Percentiles rank a stretch among this genome's conserved stretches.
phyloP scores from a whole-genome alignment of 2,888 invertebrate genomes.

The Parochlus steinenii region DNA sequence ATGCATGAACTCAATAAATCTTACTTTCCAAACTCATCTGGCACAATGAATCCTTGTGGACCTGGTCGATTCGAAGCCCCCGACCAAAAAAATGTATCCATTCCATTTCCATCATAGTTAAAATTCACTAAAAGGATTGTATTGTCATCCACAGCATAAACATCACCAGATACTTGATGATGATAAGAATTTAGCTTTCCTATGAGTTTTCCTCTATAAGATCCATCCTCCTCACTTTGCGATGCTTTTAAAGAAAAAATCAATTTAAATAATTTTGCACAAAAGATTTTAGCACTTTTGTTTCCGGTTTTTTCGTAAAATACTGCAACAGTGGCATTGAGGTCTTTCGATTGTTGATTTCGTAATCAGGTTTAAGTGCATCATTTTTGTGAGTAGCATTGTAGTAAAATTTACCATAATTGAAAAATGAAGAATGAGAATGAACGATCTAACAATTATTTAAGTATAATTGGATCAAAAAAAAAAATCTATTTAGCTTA shows the following conservation, averaged over 20 bases:
- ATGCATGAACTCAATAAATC: constrained; percentile 19
- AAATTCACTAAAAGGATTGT: constrained; percentile 65
- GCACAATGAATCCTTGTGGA: constrained; percentile 80
- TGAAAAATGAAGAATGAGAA: too few relatives aligned
- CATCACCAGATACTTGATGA: constrained; percentile 60
- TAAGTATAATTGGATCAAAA: too few relatives aligned
- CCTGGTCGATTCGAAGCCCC: constrained; percentile 76
- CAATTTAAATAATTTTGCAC: too few relatives aligned
- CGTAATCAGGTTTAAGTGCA: too few relatives aligned
- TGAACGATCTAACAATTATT: too few relatives aligned
- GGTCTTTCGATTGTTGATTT: too few relatives aligned
- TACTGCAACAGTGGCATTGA: too few relatives aligned
- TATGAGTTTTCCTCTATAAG: constrained; percentile 62
- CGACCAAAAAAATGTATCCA: constrained; percentile 87
- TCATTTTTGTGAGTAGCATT: too few relatives aligned
- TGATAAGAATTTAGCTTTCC: constrained; percentile 71
- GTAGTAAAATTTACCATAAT: too few relatives aligned
- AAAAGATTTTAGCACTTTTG: too few relatives aligned
- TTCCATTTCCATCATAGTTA: constrained; percentile 80
- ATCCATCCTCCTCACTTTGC: constrained; percentile 48
- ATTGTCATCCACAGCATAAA: constrained; percentile 76
- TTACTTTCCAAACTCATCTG: constrained; percentile 73
- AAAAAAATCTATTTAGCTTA: too few relatives aligned
- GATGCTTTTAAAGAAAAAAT: constrained; percentile 17
- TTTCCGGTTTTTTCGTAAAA: too few relatives aligned